These are phyloP conservation scores for Drosophila testacea DNA, from an alignment of 2,888 invertebrate species.

Conservation along the genomic window DNA sequence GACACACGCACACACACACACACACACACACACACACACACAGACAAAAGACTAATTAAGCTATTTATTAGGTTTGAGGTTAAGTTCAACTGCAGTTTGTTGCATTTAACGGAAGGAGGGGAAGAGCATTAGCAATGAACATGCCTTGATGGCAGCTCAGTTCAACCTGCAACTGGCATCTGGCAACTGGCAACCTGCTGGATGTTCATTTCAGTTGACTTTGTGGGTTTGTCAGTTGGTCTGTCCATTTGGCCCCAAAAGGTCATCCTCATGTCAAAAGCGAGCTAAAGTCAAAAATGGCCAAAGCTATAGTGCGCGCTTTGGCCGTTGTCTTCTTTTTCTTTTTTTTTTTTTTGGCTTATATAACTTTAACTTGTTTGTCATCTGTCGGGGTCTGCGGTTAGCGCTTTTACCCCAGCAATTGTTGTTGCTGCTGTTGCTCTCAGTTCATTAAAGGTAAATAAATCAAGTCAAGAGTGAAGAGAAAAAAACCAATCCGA, in stretches of 20 bases:
- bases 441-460: constrained; percentile 74
- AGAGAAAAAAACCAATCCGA: constrained; percentile 15
- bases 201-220: constrained; percentile 38
- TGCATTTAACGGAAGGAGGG: constrained; percentile 51
- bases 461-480: constrained; percentile 67
- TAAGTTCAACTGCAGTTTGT: constrained; percentile 71
- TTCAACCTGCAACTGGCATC: constrained; percentile 18
- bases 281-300: constrained; percentile 24
- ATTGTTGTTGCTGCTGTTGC: constrained; percentile 11
- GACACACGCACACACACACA: constrained; percentile 24
- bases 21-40: constrained; percentile 16
- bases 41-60: constrained; percentile 71
- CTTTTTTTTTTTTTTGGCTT: constrained; percentile 22
- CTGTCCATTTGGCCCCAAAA: constrained; percentile 27
- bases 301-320: constrained; percentile 30
- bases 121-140: constrained; percentile 20
- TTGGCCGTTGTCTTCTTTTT: constrained; percentile 11
- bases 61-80: constrained; percentile 80
- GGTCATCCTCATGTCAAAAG: constrained; percentile 44
- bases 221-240: constrained; percentile 27
- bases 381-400: constrained; percentile 54
- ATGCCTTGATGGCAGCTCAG: constrained; percentile 15
- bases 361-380: constrained; percentile 63
- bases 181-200: constrained; percentile 15
- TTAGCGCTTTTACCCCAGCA: constrained; percentile 29